Evolutionary conservation across 2,113 vertebrate species (phyloP).

Genomic region (Arvicanthis niloticus): DNA sequence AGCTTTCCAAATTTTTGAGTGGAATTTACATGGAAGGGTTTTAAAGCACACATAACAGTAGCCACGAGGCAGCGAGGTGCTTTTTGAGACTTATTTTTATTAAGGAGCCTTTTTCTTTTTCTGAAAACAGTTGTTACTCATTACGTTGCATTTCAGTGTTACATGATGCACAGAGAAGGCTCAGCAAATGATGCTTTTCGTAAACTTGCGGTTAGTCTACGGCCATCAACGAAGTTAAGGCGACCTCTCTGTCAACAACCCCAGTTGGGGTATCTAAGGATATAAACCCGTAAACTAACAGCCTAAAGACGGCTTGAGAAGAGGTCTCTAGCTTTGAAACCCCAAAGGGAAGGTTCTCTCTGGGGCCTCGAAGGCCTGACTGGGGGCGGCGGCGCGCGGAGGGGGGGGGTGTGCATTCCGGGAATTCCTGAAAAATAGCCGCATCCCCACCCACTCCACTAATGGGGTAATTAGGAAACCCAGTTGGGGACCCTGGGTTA

Average conservation of each 20-base stretch:
- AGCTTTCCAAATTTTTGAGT: conserved; percentile 91
- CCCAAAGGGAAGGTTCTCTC: conserved; percentile 49
- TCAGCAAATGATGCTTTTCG: not conserved
- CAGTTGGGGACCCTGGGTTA: not conserved
- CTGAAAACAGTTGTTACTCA: conserved; percentile 78
- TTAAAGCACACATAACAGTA: conserved; percentile 86
- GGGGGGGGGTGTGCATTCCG: conserved; percentile 69
- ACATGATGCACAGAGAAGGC: not conserved
- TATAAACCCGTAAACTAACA: not conserved
- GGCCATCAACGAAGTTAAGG: not conserved
- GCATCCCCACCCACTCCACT: conserved; percentile 23
- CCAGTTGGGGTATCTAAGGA: not conserved
- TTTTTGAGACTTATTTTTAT: conserved; percentile 70
- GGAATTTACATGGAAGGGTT: conserved; percentile 93
- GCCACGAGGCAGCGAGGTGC: conserved; percentile 85
- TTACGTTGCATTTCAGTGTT: not conserved
- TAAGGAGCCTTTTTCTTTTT: conserved; percentile 39
- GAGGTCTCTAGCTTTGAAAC: not conserved
- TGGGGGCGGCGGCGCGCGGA: too few species aligned
- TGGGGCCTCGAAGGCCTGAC: conserved; percentile 60
- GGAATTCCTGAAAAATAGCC: conserved; percentile 73
- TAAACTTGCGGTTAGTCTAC: not conserved
- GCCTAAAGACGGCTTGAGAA: not conserved
- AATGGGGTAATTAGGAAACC: conserved; percentile 65
- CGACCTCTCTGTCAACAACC: not conserved